phyloP scores from a whole-genome alignment of 2,797 vertebrate genomes.

The Agapornis canus region DNA sequence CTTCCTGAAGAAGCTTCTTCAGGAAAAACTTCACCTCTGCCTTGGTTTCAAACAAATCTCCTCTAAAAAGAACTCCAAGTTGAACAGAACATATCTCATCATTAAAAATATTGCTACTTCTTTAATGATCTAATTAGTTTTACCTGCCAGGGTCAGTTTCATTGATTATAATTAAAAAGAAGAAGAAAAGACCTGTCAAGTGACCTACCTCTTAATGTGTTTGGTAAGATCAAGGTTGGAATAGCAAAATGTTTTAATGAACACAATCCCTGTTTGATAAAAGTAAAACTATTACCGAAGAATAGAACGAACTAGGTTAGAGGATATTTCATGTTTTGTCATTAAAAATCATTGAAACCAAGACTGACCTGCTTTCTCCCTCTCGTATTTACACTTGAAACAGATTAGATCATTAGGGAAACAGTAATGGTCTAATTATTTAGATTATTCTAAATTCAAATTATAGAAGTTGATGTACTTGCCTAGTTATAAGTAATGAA shows the following conservation, averaged over 20 bases:
- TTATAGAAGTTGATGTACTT: background rate
- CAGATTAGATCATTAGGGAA: conserved; percentile 24
- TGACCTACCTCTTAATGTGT: conserved; percentile 39
- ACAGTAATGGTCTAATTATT: conserved; percentile 43
- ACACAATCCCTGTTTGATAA: conserved; percentile 8
- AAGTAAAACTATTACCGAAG: conserved; percentile 34
- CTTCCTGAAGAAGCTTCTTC: background rate
- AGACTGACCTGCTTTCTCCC: conserved; percentile 33
- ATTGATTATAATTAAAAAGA: conserved; percentile 48
- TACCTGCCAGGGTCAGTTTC: conserved; percentile 20
- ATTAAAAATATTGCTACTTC: conserved; percentile 46
- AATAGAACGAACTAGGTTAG: conserved; percentile 26
- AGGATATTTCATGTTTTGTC: conserved; percentile 11
- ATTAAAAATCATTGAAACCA: conserved; percentile 43
- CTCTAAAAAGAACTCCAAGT: background rate
- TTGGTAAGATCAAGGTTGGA: conserved; percentile 22
- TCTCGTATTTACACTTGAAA: conserved; percentile 44
- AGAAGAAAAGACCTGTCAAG: conserved; percentile 5
- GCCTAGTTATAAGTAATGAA: background rate
- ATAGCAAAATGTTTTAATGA: conserved; percentile 51
- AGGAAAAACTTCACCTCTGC: background rate
- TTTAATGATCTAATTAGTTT: conserved; percentile 54
- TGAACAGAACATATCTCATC: conserved; percentile 11
- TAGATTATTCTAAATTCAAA: conserved; percentile 16
- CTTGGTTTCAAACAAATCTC: background rate